Base-by-base conservation (phyloP, 2,113 vertebrate species). In the Podocnemis expansa region DNA sequence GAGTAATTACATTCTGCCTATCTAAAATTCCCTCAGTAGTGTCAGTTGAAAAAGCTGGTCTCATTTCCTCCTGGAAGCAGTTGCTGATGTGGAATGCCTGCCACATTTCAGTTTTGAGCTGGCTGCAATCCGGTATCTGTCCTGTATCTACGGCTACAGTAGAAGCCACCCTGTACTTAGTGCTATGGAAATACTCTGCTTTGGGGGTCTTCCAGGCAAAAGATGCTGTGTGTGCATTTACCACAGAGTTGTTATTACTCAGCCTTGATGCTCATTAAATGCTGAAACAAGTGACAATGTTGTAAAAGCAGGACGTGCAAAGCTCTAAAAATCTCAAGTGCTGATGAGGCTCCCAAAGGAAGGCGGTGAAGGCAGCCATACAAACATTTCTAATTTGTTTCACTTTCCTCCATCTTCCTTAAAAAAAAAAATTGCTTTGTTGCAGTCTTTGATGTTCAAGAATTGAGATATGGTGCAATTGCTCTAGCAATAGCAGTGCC, bases 1-100 rank as follows among this genome's bases (percentile, higher is more conserved):
- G 54, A 96, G 92, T 96, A 97, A 97, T 97, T 96, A 87, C 94
- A 96, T 96, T 96, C 96, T 96, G 95, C 92, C 93, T 90, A 75
- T 96, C 92, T 97, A 85, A 94, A 96, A 91, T 96, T 96, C 96
- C 83, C 94, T 67, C 87, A 75, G 55, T 91, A 93, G 84, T 27
- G 94, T 93, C 85, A 80, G 34, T 80, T 84, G 90, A 87, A 88
- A 90, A 94, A 91, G 87, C 52, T 92, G 5, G 79, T 89, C 87
- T 93, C 47, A 84, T 92, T 92, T 96, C 90, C 76, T 95, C 34
- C 84, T 82, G 56, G 70, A 70, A 83, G 78, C 2, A 1, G 67
- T 34, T 88, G 91, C 4, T 89, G 87, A 25, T 89, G 80, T 88
- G 19, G 87, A 89, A 54, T 22, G 22, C 85, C 85, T 95, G 91